Conservation (phyloP, 2,888 invertebrate genomes). For the Cheilosia vernalis region DNA sequence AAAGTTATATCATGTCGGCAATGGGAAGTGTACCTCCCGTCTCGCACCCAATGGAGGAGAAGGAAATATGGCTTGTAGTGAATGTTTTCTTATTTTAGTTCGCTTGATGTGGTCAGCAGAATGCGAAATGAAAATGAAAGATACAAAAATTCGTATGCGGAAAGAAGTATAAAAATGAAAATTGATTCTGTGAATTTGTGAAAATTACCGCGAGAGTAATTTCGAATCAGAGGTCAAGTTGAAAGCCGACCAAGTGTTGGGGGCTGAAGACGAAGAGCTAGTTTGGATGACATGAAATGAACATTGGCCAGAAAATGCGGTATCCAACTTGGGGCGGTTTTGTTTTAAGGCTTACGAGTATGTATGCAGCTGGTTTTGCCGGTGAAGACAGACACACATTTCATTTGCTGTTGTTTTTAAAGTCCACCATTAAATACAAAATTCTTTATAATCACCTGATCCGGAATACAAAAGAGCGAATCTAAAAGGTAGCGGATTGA, state of each 20-base stretch:
- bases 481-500: too few relatives aligned
- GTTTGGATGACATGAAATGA: background rate
- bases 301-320: background rate
- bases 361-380: too few relatives aligned
- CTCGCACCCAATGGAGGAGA: background rate
- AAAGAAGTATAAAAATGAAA: constrained; percentile 38
- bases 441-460: too few relatives aligned
- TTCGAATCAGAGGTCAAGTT: constrained; percentile 47
- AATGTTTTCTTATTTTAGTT: constrained; percentile 8
- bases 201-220: constrained; percentile 45
- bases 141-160: constrained; percentile 14
- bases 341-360: too few relatives aligned
- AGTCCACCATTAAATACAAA: too few relatives aligned
- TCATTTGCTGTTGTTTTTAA: too few relatives aligned
- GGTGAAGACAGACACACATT: too few relatives aligned
- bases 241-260: constrained; percentile 16
- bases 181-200: constrained; percentile 59
- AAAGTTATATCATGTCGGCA: constrained; percentile 11
- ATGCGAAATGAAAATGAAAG: constrained; percentile 61
- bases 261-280: background rate
- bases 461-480: too few relatives aligned
- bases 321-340: background rate
- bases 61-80: constrained; percentile 19
- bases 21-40: background rate
- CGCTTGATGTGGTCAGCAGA: constrained; percentile 29